Evolutionary conservation across 2,797 vertebrate genomes (phyloP).

Genomic region (Ibycter americanus): DNA sequence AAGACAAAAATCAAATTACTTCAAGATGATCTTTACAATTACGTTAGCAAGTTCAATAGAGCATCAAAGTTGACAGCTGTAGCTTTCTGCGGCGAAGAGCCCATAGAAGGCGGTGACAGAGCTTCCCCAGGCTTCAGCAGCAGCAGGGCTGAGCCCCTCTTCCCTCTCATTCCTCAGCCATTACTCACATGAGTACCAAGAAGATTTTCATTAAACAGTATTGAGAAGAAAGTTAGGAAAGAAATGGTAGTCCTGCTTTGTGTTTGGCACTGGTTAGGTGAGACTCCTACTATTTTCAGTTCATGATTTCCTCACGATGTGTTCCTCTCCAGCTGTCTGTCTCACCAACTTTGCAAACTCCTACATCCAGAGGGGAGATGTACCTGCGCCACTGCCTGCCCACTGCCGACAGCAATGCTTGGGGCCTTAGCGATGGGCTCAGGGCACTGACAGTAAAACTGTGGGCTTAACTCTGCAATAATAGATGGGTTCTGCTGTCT

Average conservation of each 20-base stretch:
- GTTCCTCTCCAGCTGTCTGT: not conserved
- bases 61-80: slow-evolving; percentile 51
- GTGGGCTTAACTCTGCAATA: not conserved
- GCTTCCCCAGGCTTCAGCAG: not conserved
- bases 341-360: not conserved
- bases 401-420: not conserved
- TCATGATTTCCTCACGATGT: not conserved
- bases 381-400: not conserved
- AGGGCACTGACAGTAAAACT: not conserved
- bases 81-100: not conserved
- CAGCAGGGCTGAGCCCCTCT: not conserved
- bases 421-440: not conserved
- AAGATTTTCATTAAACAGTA: not conserved
- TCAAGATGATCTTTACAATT: slow-evolving; percentile 63
- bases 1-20: slow-evolving; percentile 64
- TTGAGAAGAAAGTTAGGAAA: not conserved
- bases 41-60: slow-evolving; percentile 57
- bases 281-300: not conserved
- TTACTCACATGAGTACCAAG: not conserved
- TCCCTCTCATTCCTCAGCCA: not conserved
- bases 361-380: not conserved
- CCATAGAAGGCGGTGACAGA: not conserved
- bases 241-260: not conserved
- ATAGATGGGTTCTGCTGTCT: not conserved
- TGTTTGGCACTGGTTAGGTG: not conserved